phyloP scores from a whole-genome alignment of 2,113 vertebrate genomes.

The Australoheros scitulus region DNA sequence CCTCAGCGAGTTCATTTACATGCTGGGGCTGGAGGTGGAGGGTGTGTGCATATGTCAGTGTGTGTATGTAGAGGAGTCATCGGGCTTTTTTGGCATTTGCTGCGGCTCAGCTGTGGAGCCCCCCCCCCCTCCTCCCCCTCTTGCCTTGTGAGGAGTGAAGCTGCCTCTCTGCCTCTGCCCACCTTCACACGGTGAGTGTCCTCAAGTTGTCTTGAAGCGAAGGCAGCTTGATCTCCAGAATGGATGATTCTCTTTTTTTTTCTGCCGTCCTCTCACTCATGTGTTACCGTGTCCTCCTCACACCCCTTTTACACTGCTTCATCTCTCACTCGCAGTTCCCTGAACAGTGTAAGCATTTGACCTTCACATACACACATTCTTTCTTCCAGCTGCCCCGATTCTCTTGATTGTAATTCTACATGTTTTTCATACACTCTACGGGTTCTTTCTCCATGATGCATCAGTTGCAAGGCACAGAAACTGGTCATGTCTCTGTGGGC shows the following conservation, averaged over 20 bases:
- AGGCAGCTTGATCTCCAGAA: slow-evolving; percentile 43
- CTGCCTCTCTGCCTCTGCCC: slow-evolving; percentile 70
- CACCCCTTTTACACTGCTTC: slow-evolving; percentile 23
- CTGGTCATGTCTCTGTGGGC: slow-evolving; percentile 28
- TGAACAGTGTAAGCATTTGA: slow-evolving; percentile 54
- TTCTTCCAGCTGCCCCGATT: slow-evolving; percentile 21
- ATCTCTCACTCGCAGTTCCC: slow-evolving; percentile 27
- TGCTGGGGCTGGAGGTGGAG: slow-evolving; percentile 5
- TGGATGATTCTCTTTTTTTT: slow-evolving; percentile 59
- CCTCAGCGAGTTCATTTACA: slow-evolving; percentile 43
- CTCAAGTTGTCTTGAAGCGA: slow-evolving; percentile 70
- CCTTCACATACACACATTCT: slow-evolving; percentile 51
- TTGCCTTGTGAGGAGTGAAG: slow-evolving; percentile 68
- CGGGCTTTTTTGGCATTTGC: slow-evolving; percentile 47
- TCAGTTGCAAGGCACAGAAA: slow-evolving; percentile 23
- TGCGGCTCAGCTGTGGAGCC: slow-evolving; percentile 37
- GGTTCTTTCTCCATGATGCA: slow-evolving; percentile 4
- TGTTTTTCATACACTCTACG: slow-evolving; percentile 4
- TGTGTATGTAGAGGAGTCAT: slow-evolving; percentile 7
- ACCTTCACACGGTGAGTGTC: slow-evolving; percentile 87
- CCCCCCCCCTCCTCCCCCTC: background rate
- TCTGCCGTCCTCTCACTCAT: slow-evolving; percentile 81
- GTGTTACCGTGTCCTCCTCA: slow-evolving; percentile 34
- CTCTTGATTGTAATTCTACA: background rate
- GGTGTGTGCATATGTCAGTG: background rate